Percentiles rank a stretch among this genome's conserved stretches.
These are phyloP conservation scores for Drymonia ruficornis DNA, from an alignment of 2,888 invertebrate genomes.

Conservation along the genomic window DNA sequence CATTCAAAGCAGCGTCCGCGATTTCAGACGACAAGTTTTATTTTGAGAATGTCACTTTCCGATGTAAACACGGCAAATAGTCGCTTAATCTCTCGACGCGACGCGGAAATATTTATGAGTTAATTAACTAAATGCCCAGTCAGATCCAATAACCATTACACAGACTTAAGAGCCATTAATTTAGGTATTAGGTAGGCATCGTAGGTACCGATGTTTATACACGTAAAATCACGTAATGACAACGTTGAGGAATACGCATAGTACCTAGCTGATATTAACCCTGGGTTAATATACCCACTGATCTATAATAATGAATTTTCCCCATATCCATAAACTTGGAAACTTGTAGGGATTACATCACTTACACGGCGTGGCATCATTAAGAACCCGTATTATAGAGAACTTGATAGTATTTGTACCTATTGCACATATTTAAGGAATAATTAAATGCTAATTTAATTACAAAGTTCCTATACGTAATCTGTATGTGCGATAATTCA, in stretches of 20 bases:
- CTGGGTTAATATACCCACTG: too few relatives aligned
- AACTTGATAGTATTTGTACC: neutral
- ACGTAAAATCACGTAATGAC: too few relatives aligned
- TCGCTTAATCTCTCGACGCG: neutral
- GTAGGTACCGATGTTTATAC: neutral
- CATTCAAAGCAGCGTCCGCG: constrained; percentile 16
- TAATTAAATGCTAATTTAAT: neutral
- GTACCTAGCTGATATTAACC: too few relatives aligned
- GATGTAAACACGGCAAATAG: constrained; percentile 9
- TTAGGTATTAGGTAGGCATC: neutral
- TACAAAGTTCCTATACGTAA: neutral
- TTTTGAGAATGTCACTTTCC: constrained; percentile 12
- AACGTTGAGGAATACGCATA: too few relatives aligned
- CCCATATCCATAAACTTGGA: too few relatives aligned
- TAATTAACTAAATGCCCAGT: neutral
- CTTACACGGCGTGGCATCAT: too few relatives aligned
- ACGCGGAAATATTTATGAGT: neutral
- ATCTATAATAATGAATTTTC: too few relatives aligned
- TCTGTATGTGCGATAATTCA: neutral
- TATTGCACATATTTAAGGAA: neutral
- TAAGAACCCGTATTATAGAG: too few relatives aligned
- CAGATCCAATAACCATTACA: neutral
- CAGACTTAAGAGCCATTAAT: too few relatives aligned
- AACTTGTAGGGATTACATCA: too few relatives aligned
- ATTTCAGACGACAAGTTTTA: constrained; percentile 13